Percentiles rank a stretch among this genome's conserved stretches.
Evolutionary conservation across 2,797 vertebrate genomes (phyloP).

Genomic region (Anguilla pacifica): DNA sequence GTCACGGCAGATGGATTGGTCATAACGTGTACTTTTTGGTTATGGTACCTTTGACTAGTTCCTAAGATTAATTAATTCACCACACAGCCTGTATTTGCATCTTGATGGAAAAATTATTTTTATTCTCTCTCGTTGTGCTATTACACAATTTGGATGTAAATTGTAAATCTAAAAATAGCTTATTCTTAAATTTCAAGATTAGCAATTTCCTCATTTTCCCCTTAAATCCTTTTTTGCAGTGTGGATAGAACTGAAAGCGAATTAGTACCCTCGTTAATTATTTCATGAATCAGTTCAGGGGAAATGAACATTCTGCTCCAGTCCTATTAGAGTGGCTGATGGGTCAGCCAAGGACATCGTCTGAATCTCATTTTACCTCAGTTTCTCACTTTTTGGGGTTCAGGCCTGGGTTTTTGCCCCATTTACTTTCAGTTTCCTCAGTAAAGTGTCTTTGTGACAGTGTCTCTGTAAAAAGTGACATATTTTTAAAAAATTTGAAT

Average conservation of each 20-base stretch:
- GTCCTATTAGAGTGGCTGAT: background rate
- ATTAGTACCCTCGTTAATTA: background rate
- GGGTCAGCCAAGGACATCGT: background rate
- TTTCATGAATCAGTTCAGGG: background rate
- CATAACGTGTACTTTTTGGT: background rate
- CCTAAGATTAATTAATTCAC: background rate
- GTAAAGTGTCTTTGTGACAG: no score
- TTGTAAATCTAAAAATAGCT: background rate
- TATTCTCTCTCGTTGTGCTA: background rate
- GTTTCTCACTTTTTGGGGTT: no score
- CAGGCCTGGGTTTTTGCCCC: no score
- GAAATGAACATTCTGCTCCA: background rate
- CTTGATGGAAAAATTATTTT: background rate
- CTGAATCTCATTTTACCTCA: background rate
- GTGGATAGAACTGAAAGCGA: background rate
- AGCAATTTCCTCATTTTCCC: background rate
- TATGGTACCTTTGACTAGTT: background rate
- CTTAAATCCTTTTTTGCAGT: background rate
- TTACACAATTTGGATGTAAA: background rate
- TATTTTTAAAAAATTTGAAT: no score
- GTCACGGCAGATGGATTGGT: background rate
- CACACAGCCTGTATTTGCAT: background rate
- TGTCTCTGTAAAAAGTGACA: no score
- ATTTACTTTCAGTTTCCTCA: no score
- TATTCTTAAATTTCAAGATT: background rate